Conservation (phyloP, 2,113 vertebrate species). For the Panthera tigris region DNA sequence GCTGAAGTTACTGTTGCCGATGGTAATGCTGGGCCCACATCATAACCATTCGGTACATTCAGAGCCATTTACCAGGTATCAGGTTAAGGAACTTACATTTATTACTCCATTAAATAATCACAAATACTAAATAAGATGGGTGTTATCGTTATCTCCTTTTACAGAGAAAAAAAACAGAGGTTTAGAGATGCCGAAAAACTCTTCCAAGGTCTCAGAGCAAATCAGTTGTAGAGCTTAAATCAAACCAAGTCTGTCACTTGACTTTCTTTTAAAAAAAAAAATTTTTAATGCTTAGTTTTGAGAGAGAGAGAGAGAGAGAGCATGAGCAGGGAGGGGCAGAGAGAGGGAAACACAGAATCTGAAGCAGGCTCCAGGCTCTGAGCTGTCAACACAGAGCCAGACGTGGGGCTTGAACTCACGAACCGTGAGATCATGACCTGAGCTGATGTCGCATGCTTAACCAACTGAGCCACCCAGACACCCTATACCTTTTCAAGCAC, state of each 20-base stretch:
- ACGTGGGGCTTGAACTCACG: too few relatives aligned
- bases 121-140: background rate
- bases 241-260: background rate
- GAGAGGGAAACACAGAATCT: too few relatives aligned
- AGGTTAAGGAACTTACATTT: too few relatives aligned
- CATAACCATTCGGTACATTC: rapidly evolving
- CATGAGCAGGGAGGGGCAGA: too few relatives aligned
- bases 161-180: background rate
- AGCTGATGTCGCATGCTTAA: too few relatives aligned
- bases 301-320: too few relatives aligned
- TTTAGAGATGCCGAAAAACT: background rate
- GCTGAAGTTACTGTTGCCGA: background rate
- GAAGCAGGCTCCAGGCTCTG: too few relatives aligned
- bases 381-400: too few relatives aligned
- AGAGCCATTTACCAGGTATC: background rate
- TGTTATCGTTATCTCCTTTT: background rate
- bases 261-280: background rate
- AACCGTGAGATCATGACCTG: too few relatives aligned
- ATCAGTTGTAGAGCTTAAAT: background rate
- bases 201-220: background rate
- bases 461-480: too few relatives aligned
- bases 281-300: too few relatives aligned
- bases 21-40: rapidly evolving
- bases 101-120: background rate
- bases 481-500: background rate